These are phyloP conservation scores for Ochotona princeps DNA, from an alignment of 2,113 vertebrate species.

Conservation along the genomic window DNA sequence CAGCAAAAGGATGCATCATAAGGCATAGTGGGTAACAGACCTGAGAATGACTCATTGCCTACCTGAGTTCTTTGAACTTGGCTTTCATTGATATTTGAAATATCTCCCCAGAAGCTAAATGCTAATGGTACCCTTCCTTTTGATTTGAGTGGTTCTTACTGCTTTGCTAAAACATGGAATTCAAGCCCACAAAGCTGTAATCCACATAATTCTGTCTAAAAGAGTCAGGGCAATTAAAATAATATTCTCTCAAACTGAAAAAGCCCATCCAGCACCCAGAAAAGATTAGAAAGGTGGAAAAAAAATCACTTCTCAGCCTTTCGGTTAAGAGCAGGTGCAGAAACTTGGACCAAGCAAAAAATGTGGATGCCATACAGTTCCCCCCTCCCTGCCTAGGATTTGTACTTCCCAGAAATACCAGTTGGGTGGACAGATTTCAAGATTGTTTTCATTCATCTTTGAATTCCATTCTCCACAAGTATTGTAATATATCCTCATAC, in stretches of 20 bases:
- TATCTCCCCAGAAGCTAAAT: not conserved
- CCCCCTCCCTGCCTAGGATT: no score
- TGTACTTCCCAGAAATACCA: no score
- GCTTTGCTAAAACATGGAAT: not conserved
- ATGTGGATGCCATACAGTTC: no score
- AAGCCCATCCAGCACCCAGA: not conserved
- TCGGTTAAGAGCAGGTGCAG: not conserved
- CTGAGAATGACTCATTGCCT: not conserved
- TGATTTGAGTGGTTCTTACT: not conserved
- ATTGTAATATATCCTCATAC: no score
- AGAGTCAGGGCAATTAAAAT: not conserved
- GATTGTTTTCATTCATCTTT: no score
- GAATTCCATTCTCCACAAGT: no score
- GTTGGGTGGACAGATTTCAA: no score
- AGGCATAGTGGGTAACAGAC: rapidly evolving
- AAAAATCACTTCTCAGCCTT: not conserved
- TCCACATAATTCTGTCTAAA: not conserved
- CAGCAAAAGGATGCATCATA: not conserved
- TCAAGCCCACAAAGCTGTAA: not conserved
- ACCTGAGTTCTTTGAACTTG: not conserved
- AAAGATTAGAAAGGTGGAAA: not conserved
- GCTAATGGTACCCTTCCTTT: not conserved
- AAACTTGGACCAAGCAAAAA: no score
- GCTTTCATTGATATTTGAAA: not conserved
- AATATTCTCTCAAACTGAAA: not conserved